These are phyloP conservation scores for Hemicentrotus pulcherrimus DNA, from an alignment of 35 echinoderm and acorn worm genomes.

Conservation along the genomic window DNA sequence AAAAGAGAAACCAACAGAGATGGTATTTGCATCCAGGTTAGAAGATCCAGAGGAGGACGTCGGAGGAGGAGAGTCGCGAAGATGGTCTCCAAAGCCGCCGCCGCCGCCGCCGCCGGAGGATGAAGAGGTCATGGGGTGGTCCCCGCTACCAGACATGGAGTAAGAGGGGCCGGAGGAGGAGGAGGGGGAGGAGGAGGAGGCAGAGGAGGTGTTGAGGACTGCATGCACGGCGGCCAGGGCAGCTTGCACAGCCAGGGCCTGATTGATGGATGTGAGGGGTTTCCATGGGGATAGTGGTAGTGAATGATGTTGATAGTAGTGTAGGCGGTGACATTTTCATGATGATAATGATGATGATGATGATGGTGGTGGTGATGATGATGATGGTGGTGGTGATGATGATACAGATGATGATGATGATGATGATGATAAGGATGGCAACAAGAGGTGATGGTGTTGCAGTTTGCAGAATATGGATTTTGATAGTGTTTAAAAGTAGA, in stretches of 20 bases:
- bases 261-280: slow-evolving; percentile 6
- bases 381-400: neutral
- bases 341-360: neutral
- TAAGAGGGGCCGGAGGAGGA: slow-evolving; percentile 39
- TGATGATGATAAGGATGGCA: neutral
- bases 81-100: neutral
- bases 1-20: slow-evolving; percentile 89
- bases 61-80: slow-evolving; percentile 44
- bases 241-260: slow-evolving; percentile 93
- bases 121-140: neutral
- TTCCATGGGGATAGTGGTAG: neutral
- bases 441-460: neutral
- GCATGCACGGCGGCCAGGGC: slow-evolving; percentile 93
- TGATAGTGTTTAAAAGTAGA: neutral
- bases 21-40: slow-evolving; percentile 70
- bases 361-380: neutral
- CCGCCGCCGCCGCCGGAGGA: slow-evolving; percentile 29
- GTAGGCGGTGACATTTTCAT: neutral
- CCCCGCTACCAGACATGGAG: slow-evolving; percentile 67
- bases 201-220: slow-evolving; percentile 78
- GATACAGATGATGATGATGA: neutral
- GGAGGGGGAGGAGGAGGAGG: slow-evolving; percentile 52
- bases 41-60: slow-evolving; percentile 30
- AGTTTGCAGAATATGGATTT: neutral
- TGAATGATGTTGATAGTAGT: no score